Conservation (phyloP, 2,888 invertebrate species). For the Calephelis perditalis region DNA sequence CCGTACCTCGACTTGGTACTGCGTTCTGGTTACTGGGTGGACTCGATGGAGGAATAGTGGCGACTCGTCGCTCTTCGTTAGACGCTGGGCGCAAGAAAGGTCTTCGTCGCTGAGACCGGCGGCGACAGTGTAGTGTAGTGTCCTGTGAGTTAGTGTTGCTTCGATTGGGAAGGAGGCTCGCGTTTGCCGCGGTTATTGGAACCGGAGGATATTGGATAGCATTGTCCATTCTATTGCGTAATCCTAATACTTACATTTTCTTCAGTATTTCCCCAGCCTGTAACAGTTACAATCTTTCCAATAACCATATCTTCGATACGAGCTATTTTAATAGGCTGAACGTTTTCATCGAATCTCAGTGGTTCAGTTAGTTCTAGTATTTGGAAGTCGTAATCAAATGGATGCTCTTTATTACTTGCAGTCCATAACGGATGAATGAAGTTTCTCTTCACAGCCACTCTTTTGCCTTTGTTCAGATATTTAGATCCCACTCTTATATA, state of each 20-base stretch:
- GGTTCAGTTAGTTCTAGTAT: conserved; percentile 48
- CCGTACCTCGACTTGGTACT: too few species aligned
- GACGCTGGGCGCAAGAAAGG: too few species aligned
- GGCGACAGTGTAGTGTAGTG: too few species aligned
- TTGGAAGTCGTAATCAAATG: conserved; percentile 66
- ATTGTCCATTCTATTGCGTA: too few species aligned
- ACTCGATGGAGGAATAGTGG: too few species aligned
- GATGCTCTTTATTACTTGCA: conserved; percentile 50
- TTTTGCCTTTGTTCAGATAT: conserved; percentile 50
- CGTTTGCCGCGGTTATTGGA: too few species aligned
- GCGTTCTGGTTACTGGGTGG: too few species aligned
- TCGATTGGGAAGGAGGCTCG: too few species aligned
- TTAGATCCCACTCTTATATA: conserved; percentile 60
- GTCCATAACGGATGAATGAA: conserved; percentile 55
- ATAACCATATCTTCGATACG: conserved; percentile 61
- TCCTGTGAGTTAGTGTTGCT: too few species aligned
- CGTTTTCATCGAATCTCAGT: conserved; percentile 48
- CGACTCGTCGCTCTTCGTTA: too few species aligned
- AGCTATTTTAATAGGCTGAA: conserved; percentile 59
- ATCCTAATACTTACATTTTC: conserved; percentile 54
- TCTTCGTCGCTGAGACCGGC: too few species aligned
- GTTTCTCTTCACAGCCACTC: conserved; percentile 38
- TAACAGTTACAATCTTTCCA: conserved; percentile 59
- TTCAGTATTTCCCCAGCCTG: conserved; percentile 68
- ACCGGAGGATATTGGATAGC: too few species aligned